A percentile compares a stretch with the other conserved stretches of the same genome.
These are phyloP conservation scores for Pristionchus maxplancki DNA, from an alignment of 2,888 invertebrate genomes.

Conservation along the genomic window DNA sequence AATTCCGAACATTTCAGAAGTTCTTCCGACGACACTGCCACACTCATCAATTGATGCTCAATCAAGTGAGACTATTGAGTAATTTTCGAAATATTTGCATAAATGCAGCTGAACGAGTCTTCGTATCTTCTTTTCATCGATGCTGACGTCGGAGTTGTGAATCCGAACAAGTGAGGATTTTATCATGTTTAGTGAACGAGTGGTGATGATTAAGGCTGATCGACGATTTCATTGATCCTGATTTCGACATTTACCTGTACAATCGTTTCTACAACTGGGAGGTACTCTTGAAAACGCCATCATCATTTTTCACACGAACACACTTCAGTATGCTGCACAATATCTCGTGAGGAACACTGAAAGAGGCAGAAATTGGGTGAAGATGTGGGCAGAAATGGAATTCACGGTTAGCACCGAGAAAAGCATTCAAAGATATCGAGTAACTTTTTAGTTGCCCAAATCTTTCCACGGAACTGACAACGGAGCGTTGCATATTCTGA, in stretches of 20 bases:
- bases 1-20: neutral
- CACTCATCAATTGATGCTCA: neutral
- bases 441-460: neutral
- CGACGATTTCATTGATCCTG: neutral
- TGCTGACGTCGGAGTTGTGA: slow-evolving; percentile 26
- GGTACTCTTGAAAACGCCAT: neutral
- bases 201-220: neutral
- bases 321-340: neutral
- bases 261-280: slow-evolving; percentile 36
- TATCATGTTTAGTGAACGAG: neutral
- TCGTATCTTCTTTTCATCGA: neutral
- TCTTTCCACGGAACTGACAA: slow-evolving; percentile 15
- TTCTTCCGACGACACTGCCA: slow-evolving; percentile 31
- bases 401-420: neutral
- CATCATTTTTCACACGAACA: neutral
- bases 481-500: neutral
- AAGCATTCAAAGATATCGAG: neutral
- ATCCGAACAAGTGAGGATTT: slow-evolving; percentile 3
- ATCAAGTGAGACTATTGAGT: neutral
- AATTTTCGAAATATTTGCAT: no score
- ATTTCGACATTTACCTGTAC: slow-evolving; percentile 13
- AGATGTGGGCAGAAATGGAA: neutral
- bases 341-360: slow-evolving; percentile 20
- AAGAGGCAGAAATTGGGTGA: neutral
- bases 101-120: neutral